Evolutionary conservation across 2,113 vertebrate genomes (phyloP).

Genomic region (Seriola rivoliana): DNA sequence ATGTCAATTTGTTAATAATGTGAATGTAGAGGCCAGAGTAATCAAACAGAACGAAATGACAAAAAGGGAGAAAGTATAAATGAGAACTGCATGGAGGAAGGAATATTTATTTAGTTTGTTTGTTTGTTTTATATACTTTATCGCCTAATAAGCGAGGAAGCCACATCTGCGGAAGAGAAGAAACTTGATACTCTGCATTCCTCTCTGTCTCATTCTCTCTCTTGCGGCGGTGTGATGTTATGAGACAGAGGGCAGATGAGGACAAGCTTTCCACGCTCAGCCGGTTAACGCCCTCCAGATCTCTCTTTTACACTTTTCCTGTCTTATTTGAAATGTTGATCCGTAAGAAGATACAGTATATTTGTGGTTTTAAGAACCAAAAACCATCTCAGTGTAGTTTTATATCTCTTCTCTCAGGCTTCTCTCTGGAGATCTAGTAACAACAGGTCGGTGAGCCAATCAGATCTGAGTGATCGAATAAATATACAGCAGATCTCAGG

Average conservation of each 20-base stretch:
- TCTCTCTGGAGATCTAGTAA: too few relatives aligned
- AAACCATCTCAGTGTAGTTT: too few relatives aligned
- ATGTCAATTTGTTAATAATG: neutral
- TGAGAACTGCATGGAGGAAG: neutral
- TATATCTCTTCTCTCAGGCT: too few relatives aligned
- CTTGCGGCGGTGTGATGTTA: neutral
- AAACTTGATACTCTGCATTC: constrained; percentile 44
- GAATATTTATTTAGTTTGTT: neutral
- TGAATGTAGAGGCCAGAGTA: neutral
- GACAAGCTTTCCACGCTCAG: constrained; percentile 9
- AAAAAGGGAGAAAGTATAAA: neutral
- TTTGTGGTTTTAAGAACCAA: too few relatives aligned
- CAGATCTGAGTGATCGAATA: too few relatives aligned
- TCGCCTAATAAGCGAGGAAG: neutral
- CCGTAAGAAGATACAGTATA: too few relatives aligned
- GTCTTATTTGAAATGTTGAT: too few relatives aligned
- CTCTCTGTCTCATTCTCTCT: neutral
- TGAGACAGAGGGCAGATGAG: constrained; percentile 23
- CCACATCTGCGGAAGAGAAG: neutral
- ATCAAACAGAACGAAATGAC: neutral
- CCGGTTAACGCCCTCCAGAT: constrained; percentile 14
- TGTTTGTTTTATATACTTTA: neutral
- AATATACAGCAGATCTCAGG: too few relatives aligned
- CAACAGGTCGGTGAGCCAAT: too few relatives aligned
- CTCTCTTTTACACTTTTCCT: too few relatives aligned